phyloP scores from a whole-genome alignment of 2,888 invertebrate genomes.

The Lamproptera curius region DNA sequence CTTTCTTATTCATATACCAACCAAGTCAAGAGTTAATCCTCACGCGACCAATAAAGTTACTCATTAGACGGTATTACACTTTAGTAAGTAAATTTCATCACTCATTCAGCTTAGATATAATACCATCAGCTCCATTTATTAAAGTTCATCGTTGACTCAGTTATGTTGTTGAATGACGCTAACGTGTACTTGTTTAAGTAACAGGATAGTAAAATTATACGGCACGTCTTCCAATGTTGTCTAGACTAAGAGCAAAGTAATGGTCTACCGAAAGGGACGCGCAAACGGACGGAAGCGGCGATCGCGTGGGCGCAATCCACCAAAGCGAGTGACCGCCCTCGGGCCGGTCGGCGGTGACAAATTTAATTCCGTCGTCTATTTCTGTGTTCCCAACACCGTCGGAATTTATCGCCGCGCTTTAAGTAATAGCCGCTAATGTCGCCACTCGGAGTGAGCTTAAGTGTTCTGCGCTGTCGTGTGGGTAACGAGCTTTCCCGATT shows the following conservation, averaged over 20 bases:
- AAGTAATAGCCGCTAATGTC: constrained; percentile 42
- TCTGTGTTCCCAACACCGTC: constrained; percentile 40
- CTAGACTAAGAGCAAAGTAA: constrained; percentile 7
- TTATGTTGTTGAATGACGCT: too few relatives aligned
- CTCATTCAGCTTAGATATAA: too few relatives aligned
- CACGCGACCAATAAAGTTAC: too few relatives aligned
- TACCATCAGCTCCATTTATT: too few relatives aligned
- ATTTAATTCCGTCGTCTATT: constrained; percentile 57
- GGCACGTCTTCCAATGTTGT: constrained; percentile 17
- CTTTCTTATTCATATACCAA: too few relatives aligned
- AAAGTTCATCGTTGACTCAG: too few relatives aligned
- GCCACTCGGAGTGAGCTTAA: constrained; percentile 23
- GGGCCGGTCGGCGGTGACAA: constrained; percentile 48
- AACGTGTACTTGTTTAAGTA: too few relatives aligned
- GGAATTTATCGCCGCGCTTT: constrained; percentile 41
- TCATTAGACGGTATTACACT: too few relatives aligned
- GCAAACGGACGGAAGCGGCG: constrained; percentile 56
- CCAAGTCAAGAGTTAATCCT: too few relatives aligned
- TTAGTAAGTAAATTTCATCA: too few relatives aligned
- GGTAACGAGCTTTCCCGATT: constrained; percentile 1
- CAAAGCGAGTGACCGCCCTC: constrained; percentile 55
- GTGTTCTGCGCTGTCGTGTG: not conserved
- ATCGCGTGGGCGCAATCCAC: constrained; percentile 69
- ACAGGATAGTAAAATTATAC: too few relatives aligned
- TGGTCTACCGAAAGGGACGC: constrained; percentile 38